Conservation (phyloP, 2,797 vertebrate species). For the Cossypha polioptera region DNA sequence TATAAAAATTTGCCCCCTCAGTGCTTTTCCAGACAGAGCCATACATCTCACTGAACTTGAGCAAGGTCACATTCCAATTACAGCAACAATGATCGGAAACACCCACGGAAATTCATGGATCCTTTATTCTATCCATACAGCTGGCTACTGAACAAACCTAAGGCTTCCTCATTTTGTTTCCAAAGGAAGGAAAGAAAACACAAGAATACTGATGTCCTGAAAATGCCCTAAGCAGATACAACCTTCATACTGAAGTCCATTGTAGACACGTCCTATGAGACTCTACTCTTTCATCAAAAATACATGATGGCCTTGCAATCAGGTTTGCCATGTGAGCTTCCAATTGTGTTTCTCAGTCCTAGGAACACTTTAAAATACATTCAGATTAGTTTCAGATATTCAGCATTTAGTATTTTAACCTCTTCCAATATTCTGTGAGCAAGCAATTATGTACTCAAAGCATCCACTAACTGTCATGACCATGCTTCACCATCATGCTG, state of each 20-base stretch:
- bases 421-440: not conserved
- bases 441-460: not conserved
- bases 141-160: not conserved
- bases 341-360: not conserved
- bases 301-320: not conserved
- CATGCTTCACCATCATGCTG: not conserved
- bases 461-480: not conserved
- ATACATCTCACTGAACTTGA: not conserved
- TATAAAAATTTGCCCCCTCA: not conserved
- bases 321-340: not conserved
- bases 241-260: not conserved
- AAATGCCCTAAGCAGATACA: not conserved
- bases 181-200: conserved; percentile 29
- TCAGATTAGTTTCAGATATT: not conserved
- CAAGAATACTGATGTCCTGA: not conserved
- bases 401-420: not conserved
- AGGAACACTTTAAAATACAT: not conserved
- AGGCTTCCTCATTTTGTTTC: not conserved
- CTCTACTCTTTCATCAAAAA: not conserved
- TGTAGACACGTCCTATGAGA: not conserved
- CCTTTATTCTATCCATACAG: not conserved
- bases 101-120: not conserved
- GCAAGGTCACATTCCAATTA: not conserved
- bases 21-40: not conserved
- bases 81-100: not conserved